These are phyloP conservation scores for Pollenia amentaria DNA, from an alignment of 2,888 invertebrate genomes.

Conservation along the genomic window DNA sequence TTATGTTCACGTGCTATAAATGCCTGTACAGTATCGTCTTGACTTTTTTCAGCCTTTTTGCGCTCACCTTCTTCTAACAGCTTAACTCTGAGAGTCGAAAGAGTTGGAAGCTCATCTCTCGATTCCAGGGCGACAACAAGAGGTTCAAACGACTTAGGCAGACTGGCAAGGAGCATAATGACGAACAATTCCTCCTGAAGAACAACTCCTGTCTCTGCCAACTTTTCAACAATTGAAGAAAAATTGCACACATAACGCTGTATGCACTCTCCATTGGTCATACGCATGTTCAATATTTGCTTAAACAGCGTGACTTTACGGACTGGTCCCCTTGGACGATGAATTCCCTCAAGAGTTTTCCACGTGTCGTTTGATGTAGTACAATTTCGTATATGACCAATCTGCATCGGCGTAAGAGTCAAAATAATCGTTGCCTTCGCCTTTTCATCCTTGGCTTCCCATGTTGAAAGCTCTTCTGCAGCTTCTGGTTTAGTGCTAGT, in stretches of 20 bases:
- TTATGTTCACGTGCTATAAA: too few species aligned
- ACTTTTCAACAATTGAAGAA: slow-evolving; percentile 27
- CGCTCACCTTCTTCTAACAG: slow-evolving; percentile 23
- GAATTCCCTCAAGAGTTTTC: too few species aligned
- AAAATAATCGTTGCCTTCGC: slow-evolving; percentile 69
- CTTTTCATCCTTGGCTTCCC: slow-evolving; percentile 66
- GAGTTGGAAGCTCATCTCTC: slow-evolving; percentile 32
- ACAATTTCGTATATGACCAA: slow-evolving; percentile 56
- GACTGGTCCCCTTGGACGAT: slow-evolving; percentile 10
- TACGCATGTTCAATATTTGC: slow-evolving; percentile 38
- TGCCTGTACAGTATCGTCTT: too few species aligned
- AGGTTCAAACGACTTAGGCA: too few species aligned
- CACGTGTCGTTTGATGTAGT: too few species aligned
- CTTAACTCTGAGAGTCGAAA: slow-evolving; percentile 28
- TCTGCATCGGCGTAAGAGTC: slow-evolving; percentile 67
- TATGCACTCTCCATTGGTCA: slow-evolving; percentile 43
- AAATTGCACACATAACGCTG: slow-evolving; percentile 52
- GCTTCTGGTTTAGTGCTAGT: background rate
- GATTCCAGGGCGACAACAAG: too few species aligned
- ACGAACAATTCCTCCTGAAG: too few species aligned
- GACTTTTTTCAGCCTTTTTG: too few species aligned
- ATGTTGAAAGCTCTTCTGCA: background rate
- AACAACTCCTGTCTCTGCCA: too few species aligned
- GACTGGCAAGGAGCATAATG: too few species aligned
- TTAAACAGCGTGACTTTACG: too few species aligned